Evolutionary conservation across 2,113 vertebrate species (phyloP).

Genomic region (Sarotherodon lohbergeri): DNA sequence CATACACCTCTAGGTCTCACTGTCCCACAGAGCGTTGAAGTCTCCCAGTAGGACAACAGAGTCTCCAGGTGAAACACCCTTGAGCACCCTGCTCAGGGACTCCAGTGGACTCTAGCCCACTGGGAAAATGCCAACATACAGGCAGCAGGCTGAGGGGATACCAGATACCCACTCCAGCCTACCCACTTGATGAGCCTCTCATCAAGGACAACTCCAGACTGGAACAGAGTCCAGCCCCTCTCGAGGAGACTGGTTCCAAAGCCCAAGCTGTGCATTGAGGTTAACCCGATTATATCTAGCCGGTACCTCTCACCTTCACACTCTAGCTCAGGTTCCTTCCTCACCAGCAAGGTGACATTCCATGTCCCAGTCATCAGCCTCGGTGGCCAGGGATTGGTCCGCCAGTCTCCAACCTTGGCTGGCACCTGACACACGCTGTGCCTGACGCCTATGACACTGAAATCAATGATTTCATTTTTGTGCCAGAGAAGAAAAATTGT

Average conservation of each 20-base stretch:
- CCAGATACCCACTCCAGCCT: not conserved
- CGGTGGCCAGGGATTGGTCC: not conserved
- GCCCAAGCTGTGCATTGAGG: not conserved
- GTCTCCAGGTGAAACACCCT: not conserved
- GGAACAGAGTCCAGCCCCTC: not conserved
- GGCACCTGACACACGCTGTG: not conserved
- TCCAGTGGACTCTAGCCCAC: not conserved
- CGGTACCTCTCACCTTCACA: not conserved
- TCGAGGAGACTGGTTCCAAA: not conserved
- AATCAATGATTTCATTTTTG: not conserved
- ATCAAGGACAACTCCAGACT: not conserved
- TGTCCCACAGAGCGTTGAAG: not conserved
- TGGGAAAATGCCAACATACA: accelerated
- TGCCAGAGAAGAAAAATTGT: not conserved
- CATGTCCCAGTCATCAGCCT: not conserved
- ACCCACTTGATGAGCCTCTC: not conserved
- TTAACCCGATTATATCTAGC: not conserved
- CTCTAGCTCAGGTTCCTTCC: not conserved
- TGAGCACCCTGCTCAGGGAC: not conserved
- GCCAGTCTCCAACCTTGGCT: not conserved
- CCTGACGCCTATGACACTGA: not conserved
- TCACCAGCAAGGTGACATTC: not conserved
- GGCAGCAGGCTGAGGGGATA: not conserved
- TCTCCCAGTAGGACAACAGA: not conserved
- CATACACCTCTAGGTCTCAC: not conserved